Conservation (phyloP, 2,113 vertebrate species). For the Salminus brasiliensis region DNA sequence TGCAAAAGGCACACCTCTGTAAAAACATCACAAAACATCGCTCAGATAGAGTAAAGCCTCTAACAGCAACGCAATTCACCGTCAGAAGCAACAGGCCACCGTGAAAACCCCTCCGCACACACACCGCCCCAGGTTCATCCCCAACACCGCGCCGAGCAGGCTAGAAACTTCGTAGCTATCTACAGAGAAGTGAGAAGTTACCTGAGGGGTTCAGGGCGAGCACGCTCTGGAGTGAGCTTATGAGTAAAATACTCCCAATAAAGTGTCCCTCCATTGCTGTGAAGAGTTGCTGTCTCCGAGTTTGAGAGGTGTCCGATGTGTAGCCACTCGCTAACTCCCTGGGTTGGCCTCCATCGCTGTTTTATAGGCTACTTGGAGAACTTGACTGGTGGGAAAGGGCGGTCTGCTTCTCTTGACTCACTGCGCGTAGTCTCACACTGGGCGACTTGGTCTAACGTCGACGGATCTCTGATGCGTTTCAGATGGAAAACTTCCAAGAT, state of each 20-base stretch:
- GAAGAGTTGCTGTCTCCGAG: not conserved
- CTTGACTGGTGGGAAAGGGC: constrained; percentile 56
- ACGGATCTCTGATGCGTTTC: not conserved
- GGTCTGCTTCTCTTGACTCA: constrained; percentile 58
- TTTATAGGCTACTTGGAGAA: constrained; percentile 61
- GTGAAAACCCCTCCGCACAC: no score
- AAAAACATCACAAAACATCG: constrained; percentile 55
- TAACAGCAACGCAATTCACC: not conserved
- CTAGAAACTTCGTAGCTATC: no score
- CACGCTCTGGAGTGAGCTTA: constrained; percentile 46
- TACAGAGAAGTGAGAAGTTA: constrained; percentile 52
- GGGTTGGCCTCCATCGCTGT: constrained; percentile 29
- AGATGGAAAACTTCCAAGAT: not conserved
- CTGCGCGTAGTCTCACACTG: not conserved
- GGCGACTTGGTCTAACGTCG: no score
- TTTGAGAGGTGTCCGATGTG: not conserved
- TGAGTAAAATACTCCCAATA: constrained; percentile 50
- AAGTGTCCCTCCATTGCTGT: constrained; percentile 63
- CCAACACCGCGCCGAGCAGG: no score
- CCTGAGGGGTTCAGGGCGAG: constrained; percentile 57
- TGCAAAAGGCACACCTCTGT: constrained; percentile 81
- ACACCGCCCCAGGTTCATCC: no score
- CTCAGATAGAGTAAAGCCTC: not conserved
- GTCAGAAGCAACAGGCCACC: no score
- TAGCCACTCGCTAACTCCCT: not conserved